Evolutionary conservation across 2,888 invertebrate species (phyloP).

Genomic region (Nipponacmea schrenckii): DNA sequence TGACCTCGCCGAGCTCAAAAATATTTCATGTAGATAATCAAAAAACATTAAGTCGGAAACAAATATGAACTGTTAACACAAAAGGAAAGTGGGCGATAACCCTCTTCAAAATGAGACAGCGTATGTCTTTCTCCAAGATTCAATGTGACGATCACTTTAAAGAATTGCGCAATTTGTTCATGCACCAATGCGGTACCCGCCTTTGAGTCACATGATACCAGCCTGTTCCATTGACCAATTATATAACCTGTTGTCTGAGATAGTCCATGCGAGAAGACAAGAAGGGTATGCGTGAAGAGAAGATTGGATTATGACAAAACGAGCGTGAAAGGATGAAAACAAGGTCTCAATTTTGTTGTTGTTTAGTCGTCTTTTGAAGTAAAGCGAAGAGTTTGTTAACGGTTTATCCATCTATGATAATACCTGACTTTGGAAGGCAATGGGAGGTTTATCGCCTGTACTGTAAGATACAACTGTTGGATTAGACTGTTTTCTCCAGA

Average conservation of each 20-base stretch:
- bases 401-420: neutral
- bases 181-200: neutral
- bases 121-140: too few species aligned
- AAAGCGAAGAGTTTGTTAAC: constrained; percentile 8
- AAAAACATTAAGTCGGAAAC: too few species aligned
- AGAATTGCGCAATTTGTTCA: neutral
- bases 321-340: neutral
- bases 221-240: neutral
- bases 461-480: too few species aligned
- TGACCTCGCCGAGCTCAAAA: too few species aligned
- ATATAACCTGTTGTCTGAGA: neutral
- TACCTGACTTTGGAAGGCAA: neutral
- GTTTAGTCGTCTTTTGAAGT: neutral
- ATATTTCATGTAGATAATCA: too few species aligned
- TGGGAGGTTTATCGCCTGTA: too few species aligned
- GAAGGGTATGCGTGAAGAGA: neutral
- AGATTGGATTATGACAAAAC: neutral
- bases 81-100: too few species aligned
- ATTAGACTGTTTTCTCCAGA: too few species aligned
- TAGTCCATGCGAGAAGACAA: neutral
- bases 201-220: constrained; percentile 5
- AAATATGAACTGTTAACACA: too few species aligned
- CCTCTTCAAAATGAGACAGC: too few species aligned
- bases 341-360: neutral
- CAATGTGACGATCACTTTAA: too few species aligned